Evolutionary conservation across 1,140 invertebrate genomes (phyloP).

Genomic region (Ridgeia piscesae): DNA sequence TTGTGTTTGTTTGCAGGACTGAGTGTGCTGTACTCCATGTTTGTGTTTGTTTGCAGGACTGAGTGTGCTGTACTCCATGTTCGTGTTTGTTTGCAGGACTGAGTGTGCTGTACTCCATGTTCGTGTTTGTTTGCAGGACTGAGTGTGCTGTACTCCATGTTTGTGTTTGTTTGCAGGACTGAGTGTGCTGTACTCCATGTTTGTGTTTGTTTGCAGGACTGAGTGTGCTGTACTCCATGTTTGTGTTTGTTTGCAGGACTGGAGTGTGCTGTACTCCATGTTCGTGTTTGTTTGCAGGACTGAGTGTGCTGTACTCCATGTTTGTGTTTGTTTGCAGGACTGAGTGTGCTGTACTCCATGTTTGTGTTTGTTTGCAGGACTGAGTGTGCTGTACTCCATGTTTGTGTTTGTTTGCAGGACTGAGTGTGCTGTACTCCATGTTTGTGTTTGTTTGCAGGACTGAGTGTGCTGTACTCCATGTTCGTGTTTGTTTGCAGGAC

Average conservation of each 20-base stretch:
- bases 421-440: too few relatives aligned
- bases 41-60: conserved; percentile 61
- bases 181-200: too few relatives aligned
- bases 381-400: conserved; percentile 92
- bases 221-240: conserved; percentile 90
- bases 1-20: too few relatives aligned
- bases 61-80: conserved; percentile 90
- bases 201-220: conserved; percentile 61
- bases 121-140: conserved; percentile 61
- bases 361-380: conserved; percentile 57
- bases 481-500: conserved; percentile 65
- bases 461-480: conserved; percentile 92
- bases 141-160: conserved; percentile 90
- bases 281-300: conserved; percentile 56
- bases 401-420: too few relatives aligned
- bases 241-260: too few relatives aligned
- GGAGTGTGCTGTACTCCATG: too few relatives aligned
- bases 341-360: too few relatives aligned
- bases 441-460: conserved; percentile 57
- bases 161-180: too few relatives aligned
- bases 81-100: too few relatives aligned
- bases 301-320: conserved; percentile 92
- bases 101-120: too few relatives aligned
- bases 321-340: too few relatives aligned
- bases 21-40: too few relatives aligned